phyloP scores from a whole-genome alignment of 2,797 vertebrate species.

The Melanotaenia nigrans region DNA sequence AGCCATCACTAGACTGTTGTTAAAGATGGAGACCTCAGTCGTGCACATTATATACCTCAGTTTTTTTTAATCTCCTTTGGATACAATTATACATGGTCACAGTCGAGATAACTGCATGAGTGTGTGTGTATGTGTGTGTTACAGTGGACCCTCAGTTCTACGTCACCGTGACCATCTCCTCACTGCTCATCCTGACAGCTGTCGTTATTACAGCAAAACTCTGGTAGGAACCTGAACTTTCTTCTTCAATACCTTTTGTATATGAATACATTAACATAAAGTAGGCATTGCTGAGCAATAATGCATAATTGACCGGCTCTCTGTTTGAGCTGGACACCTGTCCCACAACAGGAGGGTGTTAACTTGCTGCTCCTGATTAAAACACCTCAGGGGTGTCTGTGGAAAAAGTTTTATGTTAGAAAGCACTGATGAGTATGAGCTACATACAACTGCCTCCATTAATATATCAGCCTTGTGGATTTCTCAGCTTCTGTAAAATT shows the following conservation, averaged over 20 bases:
- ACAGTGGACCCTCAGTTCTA: conserved; percentile 89
- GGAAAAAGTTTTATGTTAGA: conserved; percentile 7
- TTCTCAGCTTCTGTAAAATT: conserved; percentile 11
- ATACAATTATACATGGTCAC: conserved; percentile 44
- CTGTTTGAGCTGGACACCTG: conserved; percentile 27
- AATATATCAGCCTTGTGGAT: background rate
- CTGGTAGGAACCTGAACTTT: conserved; percentile 80
- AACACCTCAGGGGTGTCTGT: background rate
- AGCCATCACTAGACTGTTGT: conserved; percentile 53
- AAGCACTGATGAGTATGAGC: background rate
- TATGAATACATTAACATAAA: conserved; percentile 23
- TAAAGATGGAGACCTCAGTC: conserved; percentile 46
- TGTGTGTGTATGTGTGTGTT: conserved; percentile 69
- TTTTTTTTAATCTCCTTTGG: conserved; percentile 46
- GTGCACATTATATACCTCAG: conserved; percentile 60
- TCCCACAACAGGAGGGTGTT: conserved; percentile 5
- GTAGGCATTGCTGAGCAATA: background rate
- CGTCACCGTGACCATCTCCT: conserved; percentile 87
- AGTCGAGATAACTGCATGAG: conserved; percentile 48
- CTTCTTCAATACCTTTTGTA: conserved; percentile 18
- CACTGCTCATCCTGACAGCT: conserved; percentile 85
- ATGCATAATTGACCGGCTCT: conserved; percentile 7
- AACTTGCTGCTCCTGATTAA: conserved; percentile 18
- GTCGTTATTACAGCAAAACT: conserved; percentile 86
- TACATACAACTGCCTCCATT: background rate